Conservation (phyloP, 2,888 invertebrate genomes). For the Serripes groenlandicus region DNA sequence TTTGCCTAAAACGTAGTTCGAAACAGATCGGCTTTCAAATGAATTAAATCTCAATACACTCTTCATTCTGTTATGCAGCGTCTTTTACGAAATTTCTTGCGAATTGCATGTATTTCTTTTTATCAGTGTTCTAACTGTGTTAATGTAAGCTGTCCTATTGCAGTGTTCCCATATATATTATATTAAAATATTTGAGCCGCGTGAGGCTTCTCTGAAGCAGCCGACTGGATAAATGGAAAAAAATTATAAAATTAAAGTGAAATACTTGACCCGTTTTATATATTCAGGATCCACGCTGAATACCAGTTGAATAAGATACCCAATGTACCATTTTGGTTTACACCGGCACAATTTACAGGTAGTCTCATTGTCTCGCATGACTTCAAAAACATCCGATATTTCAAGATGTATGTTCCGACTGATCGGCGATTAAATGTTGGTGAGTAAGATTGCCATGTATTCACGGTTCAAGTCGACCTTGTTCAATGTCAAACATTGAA, state of each 20-base stretch:
- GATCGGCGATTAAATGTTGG: conserved; percentile 84
- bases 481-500: no score
- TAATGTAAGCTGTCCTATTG: background rate
- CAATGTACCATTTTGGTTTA: conserved; percentile 85
- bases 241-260: background rate
- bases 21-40: background rate
- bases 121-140: background rate
- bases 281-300: conserved; percentile 84
- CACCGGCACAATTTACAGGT: conserved; percentile 85
- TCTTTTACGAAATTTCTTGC: background rate
- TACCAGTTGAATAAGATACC: conserved; percentile 85
- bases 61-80: background rate
- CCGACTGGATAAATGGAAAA: background rate
- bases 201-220: background rate
- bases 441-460: no score
- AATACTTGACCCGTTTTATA: background rate
- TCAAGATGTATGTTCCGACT: conserved; percentile 83
- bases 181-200: background rate
- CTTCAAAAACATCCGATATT: conserved; percentile 76
- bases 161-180: background rate
- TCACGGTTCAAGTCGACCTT: no score
- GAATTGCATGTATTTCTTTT: background rate
- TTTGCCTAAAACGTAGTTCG: background rate
- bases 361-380: conserved; percentile 81
- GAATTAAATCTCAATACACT: background rate